These are phyloP conservation scores for Sicus ferrugineus DNA, from an alignment of 2,888 invertebrate species.

Conservation along the genomic window DNA sequence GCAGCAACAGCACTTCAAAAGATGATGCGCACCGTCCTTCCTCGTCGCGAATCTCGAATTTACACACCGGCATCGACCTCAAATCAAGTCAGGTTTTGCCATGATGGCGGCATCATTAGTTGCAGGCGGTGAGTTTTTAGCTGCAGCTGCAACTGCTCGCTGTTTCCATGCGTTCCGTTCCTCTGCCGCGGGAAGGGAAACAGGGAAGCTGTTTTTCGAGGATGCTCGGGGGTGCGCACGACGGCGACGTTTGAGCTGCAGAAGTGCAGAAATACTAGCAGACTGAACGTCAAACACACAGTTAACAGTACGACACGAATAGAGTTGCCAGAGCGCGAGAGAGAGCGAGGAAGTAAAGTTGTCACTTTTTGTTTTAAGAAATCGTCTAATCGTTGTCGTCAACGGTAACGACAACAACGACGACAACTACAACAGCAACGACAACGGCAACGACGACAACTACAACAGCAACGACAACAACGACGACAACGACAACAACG, in stretches of 20 bases:
- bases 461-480: neutral
- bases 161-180: neutral
- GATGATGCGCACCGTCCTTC: conserved; percentile 6
- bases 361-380: too few relatives aligned
- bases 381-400: too few relatives aligned
- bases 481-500: neutral
- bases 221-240: conserved; percentile 14
- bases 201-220: conserved; percentile 25
- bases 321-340: neutral
- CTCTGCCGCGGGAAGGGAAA: conserved; percentile 19
- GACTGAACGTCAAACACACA: neutral
- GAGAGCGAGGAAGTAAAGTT: neutral
- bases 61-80: neutral
- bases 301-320: neutral
- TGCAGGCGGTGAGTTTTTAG: too few relatives aligned
- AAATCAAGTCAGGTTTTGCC: neutral
- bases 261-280: conserved; percentile 24
- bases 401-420: too few relatives aligned
- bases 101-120: conserved; percentile 11
- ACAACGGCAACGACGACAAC: too few relatives aligned
- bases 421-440: too few relatives aligned
- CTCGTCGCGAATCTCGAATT: neutral
- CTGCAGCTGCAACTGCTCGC: neutral
- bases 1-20: conserved; percentile 12
- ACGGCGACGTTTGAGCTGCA: conserved; percentile 32